Evolutionary conservation across 2,888 invertebrate species (phyloP).

Genomic region (Galeruca laticollis): DNA sequence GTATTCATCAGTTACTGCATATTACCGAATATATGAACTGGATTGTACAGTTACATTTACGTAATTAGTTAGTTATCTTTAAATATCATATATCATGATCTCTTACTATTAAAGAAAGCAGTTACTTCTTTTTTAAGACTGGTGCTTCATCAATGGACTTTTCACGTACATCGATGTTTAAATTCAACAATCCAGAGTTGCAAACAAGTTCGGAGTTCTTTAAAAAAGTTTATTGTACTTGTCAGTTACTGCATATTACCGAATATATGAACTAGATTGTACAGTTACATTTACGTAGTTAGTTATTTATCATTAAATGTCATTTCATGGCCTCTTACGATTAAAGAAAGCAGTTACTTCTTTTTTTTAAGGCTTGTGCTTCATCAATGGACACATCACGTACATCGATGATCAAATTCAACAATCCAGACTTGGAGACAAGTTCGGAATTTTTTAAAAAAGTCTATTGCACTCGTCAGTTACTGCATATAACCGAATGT

Average conservation of each 20-base stretch:
- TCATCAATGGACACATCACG: constrained; percentile 62
- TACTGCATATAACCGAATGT: constrained; percentile 78
- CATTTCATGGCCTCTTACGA: not conserved
- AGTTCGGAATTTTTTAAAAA: constrained; percentile 64
- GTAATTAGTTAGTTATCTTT: not conserved
- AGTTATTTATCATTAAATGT: not conserved
- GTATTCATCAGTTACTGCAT: constrained; percentile 75
- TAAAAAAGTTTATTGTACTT: constrained; percentile 76
- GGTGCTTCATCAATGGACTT: constrained; percentile 60
- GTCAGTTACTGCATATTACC: constrained; percentile 77
- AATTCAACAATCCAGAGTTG: constrained; percentile 53
- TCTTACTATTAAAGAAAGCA: not conserved
- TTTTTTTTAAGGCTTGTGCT: constrained; percentile 52
- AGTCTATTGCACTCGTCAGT: constrained; percentile 77
- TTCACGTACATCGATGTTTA: constrained; percentile 61
- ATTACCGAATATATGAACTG: constrained; percentile 81
- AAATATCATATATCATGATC: not conserved
- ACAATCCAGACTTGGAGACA: constrained; percentile 51
- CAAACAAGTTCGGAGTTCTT: constrained; percentile 56
- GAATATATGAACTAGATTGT: constrained; percentile 84
- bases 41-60: constrained; percentile 72
- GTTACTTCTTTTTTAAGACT: constrained; percentile 43
- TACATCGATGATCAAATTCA: constrained; percentile 61
- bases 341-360: not conserved
- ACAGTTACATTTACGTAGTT: constrained; percentile 84